Evolutionary conservation across 2,113 vertebrate species (phyloP), one percentile per base, ranked within the genome.

Genomic region (Tachysurus vachellii): DNA sequence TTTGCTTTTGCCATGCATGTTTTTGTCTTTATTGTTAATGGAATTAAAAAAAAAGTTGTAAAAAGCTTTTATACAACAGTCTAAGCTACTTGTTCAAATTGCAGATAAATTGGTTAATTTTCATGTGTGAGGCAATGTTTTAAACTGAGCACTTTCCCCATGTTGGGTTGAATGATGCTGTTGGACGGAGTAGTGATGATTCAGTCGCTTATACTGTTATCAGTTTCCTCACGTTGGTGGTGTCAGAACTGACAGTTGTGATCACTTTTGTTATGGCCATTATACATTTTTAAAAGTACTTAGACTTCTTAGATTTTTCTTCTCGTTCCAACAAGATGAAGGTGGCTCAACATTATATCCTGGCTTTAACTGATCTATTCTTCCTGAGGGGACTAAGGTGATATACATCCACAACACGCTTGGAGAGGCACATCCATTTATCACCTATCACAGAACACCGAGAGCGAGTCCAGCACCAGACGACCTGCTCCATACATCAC

Each of bases 321-420:
- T 44, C 28, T 73, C 62, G 47, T 83, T 54, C 14, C 28, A 28
- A 57, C n/a, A 80, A 88, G 88, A 83, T 83, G 79, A 77, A 70
- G 54, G 73, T 77, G 88, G 89, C 85, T 90, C 76, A 86, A 90
- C 77, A 88, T 86, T 91, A 84, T 90, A 87, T 91, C 87, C 90
- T 87, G 91, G 86, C 75, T 79, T 81, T 91, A 92, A 88, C 88
- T 90, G 89, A 91, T 91, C 88, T 31, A 17, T 89, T 77, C 91
- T 90, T 80, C 57, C 88, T 79, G 90, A 61, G 88, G 90, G 53
- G 85, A 89, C 53, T 88, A 80, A 90, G 88, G 90, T 89, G 90
- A 93, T 93, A 89, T 92, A 93, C 89, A 90, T 86, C 90, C 90
- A 87, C 79, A 91, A 90, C 87, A 80, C 26, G 42, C 89, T 91